These are phyloP conservation scores for Pomatostomus ruficeps DNA, from an alignment of 2,113 vertebrate genomes.

Conservation along the genomic window DNA sequence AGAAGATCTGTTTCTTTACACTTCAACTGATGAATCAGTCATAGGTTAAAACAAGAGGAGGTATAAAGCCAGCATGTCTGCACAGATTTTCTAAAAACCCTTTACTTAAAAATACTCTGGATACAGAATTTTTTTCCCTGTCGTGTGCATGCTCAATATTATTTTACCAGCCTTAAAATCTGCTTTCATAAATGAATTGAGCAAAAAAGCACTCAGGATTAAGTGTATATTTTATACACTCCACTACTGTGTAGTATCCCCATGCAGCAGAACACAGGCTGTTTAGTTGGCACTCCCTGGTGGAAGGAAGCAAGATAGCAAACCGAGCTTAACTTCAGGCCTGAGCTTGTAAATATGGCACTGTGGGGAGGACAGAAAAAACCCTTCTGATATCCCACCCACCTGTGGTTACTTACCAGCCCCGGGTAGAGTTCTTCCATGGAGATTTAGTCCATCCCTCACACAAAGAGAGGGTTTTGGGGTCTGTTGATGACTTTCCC, in stretches of 20 bases:
- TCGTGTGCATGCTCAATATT: neutral
- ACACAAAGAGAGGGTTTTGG: neutral
- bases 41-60: conserved; percentile 56
- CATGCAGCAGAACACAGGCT: neutral
- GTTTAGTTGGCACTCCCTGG: conserved; percentile 48
- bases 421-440: accelerated
- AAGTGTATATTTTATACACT: neutral
- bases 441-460: accelerated
- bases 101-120: conserved; percentile 57
- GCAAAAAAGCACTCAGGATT: neutral
- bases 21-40: conserved; percentile 62
- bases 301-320: conserved; percentile 32
- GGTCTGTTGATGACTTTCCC: neutral
- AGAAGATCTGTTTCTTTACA: conserved; percentile 56
- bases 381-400: neutral
- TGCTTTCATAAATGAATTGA: conserved; percentile 3
- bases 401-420: neutral
- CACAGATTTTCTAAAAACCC: conserved; percentile 21
- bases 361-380: neutral
- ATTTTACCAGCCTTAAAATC: conserved; percentile 17
- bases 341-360: neutral
- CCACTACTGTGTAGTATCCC: neutral
- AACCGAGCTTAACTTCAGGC: neutral
- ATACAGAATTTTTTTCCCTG: neutral
- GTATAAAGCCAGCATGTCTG: conserved; percentile 55